Percentiles rank a stretch among this genome's conserved stretches.
phyloP scores from a whole-genome alignment of 1,140 invertebrate genomes.

The Drosophila equinoxialis region DNA sequence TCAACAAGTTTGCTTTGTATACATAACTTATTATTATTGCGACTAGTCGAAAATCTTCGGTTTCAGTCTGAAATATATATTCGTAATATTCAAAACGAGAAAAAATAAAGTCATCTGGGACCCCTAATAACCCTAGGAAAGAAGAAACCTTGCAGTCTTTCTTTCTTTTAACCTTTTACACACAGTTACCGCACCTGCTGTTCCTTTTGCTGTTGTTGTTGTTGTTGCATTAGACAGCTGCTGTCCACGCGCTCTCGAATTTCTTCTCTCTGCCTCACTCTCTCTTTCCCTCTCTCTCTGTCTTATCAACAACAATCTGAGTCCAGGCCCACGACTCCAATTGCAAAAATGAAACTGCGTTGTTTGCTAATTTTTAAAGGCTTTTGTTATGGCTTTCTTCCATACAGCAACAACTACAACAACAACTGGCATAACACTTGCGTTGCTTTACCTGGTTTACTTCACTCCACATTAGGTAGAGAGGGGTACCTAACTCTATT shows the following conservation, averaged over 20 bases:
- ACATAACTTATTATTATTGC: too few relatives aligned
- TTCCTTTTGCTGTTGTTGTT: conserved; percentile 25
- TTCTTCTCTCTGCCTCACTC: conserved; percentile 55
- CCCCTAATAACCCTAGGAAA: too few relatives aligned
- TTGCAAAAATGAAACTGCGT: conserved; percentile 36
- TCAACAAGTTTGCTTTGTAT: too few relatives aligned
- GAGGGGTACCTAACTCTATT: conserved; percentile 1
- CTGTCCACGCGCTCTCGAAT: conserved; percentile 67
- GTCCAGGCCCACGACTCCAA: conserved; percentile 34
- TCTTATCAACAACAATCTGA: conserved; percentile 10
- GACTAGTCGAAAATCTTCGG: too few relatives aligned
- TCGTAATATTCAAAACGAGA: too few relatives aligned
- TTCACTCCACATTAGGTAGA: conserved; percentile 10
- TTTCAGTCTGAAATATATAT: too few relatives aligned
- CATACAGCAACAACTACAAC: too few relatives aligned
- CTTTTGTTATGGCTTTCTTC: conserved; percentile 25
- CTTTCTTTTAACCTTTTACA: background rate
- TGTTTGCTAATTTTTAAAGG: conserved; percentile 45
- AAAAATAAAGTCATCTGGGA: too few relatives aligned
- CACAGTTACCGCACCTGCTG: conserved; percentile 58
- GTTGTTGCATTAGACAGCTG: conserved; percentile 39
- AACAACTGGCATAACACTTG: background rate
- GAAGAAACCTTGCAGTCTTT: background rate
- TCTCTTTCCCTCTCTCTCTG: background rate
- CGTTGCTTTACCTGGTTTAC: conserved; percentile 16